phyloP scores from a whole-genome alignment of 2,888 invertebrate genomes.

The Agriopis leucophaearia region DNA sequence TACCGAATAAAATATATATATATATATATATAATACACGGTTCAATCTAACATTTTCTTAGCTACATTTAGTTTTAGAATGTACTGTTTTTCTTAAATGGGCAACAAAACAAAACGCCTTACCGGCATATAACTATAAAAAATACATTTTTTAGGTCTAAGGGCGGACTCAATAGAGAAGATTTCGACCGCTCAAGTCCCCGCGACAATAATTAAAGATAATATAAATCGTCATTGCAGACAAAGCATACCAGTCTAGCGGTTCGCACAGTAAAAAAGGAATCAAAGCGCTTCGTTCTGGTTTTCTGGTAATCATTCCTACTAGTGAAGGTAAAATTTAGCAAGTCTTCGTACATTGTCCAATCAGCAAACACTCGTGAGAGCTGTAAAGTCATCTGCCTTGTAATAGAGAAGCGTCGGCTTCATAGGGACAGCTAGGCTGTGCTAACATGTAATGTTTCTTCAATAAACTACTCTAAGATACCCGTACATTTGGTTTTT shows the following conservation, averaged over 20 bases:
- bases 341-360: constrained; percentile 17
- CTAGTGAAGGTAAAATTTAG: not conserved
- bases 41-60: not conserved
- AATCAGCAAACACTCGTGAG: constrained; percentile 26
- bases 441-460: constrained; percentile 79
- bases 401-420: constrained; percentile 68
- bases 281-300: too few species aligned
- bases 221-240: too few species aligned
- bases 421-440: constrained; percentile 82
- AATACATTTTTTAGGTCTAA: too few species aligned
- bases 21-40: too few species aligned
- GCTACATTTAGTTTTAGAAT: not conserved
- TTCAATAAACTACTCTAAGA: constrained; percentile 83
- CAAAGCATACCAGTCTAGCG: too few species aligned
- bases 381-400: constrained; percentile 68
- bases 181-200: too few species aligned
- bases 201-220: too few species aligned
- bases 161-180: too few species aligned
- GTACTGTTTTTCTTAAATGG: not conserved
- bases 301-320: not conserved
- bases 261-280: too few species aligned
- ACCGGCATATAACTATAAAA: too few species aligned
- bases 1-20: too few species aligned
- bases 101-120: too few species aligned
- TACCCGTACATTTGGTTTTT: constrained; percentile 60